Evolutionary conservation across 2,797 vertebrate species (phyloP), one percentile per base, ranked within the genome.

Genomic region (Betta splendens): DNA sequence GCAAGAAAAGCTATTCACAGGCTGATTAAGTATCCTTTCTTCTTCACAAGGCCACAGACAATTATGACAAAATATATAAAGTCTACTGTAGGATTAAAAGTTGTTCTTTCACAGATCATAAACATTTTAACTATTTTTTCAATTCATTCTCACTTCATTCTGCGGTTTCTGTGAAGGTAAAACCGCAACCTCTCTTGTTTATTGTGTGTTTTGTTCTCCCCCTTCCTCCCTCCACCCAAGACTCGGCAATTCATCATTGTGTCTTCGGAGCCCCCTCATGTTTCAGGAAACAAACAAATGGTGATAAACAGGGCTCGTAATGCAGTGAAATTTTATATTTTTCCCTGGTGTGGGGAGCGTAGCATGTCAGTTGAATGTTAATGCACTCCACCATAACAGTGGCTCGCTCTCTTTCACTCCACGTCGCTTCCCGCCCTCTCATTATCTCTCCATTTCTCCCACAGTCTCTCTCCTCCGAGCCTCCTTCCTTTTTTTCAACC

Each of bases 271-370:
- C 25, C 35, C 63, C 56, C 54, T 69, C 33, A 50, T 53, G 56
- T 77, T 81, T 70, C 29, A 61, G 65, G 59, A 80, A 84, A 83
- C 50, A 84, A 80, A 84, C 60, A 85, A 86, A 81, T 70, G 38
- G 56, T 77, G 63, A 81, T 82, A 77, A 85, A 78, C 50, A 81
- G 56, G 36, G 46, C 68, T 84, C 77, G 72, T 71, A 83, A 79
- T 71, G 57, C 64, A 66, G 53, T 66, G 67, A 70, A 76, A 80
- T 75, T 75, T 51, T 73, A 56, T 73, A 23, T 82, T 77, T 72
- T 45, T 38, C 43, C 52, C 56, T 49, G 69, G 50, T 70, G 77
- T 62, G 55, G 51, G 60, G 48, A 79, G 68, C 45, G 28, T 8
- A 32, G 65, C 37, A 75, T 59, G 9, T 64, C 61, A 47, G 50